Conservation (phyloP, 2,888 invertebrate species). For the Girardia tigrina region DNA sequence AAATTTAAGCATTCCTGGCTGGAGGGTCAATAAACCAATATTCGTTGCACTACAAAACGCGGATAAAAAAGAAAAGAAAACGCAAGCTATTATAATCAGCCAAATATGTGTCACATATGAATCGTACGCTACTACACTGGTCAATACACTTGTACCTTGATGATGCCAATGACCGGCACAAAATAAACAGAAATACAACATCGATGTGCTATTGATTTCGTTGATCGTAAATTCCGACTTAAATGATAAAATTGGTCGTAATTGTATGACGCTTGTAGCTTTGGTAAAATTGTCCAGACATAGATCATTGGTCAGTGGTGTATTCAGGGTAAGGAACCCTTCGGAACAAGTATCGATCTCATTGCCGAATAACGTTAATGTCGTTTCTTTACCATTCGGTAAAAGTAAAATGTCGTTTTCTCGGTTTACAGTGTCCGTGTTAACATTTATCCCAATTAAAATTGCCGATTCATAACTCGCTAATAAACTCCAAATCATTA, state of each 20-base stretch:
- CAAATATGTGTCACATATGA: neutral
- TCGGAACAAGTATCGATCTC: neutral
- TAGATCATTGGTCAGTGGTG: neutral
- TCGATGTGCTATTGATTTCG: neutral
- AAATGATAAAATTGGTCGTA: neutral
- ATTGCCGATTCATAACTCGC: neutral
- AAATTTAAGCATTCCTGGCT: slow-evolving; percentile 82
- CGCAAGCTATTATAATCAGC: slow-evolving; percentile 43
- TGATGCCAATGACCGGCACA: neutral
- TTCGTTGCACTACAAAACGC: slow-evolving; percentile 91
- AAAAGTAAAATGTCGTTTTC: neutral
- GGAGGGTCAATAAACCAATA: slow-evolving; percentile 84
- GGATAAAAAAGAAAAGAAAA: slow-evolving; percentile 64
- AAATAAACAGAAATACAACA: neutral
- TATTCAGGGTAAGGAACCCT: neutral
- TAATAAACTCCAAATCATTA: no score
- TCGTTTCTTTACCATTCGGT: neutral
- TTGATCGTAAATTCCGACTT: neutral
- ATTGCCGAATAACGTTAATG: neutral
- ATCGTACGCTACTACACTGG: neutral
- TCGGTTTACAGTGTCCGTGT: neutral
- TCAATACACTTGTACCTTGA: neutral
- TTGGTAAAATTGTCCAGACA: neutral
- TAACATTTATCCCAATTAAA: neutral
- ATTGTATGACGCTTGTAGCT: neutral